Evolutionary conservation across 2,888 invertebrate genomes (phyloP), one percentile per base, ranked within the genome.

Genomic region (Andrena chrysosceles): DNA sequence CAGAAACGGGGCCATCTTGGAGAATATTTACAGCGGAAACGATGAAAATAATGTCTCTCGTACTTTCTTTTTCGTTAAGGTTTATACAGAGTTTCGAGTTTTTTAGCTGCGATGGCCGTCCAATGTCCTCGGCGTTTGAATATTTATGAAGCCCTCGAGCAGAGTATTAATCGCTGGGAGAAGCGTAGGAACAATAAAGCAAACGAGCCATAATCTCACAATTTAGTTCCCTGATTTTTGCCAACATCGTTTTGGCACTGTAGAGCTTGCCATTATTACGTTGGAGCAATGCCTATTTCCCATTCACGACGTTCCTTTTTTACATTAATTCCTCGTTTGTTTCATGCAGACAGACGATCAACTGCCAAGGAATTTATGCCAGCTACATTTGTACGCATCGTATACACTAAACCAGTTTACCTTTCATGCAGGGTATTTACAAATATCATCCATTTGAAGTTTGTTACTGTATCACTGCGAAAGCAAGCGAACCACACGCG

Each of bases 221-320:
- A 64, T 66, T 77, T 77, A 60, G 68, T 29, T 42, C 78, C 2
- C 23, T 48, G 70, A 77, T 77, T 80, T 80, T 70, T 80, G 70
- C 79, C 79, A 80, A 66, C 33, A 49, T 66, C 66, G 66, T 69
- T 77, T 77, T 80, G 78, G 60, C 77, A 77, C 64, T 35, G 64
- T 33, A 31, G 48, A 66, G 64, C 42, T 23, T 26, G 52, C 79
- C 69, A 60, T 77, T 80, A 80, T 77, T 77, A 52, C 52, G 35
- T 77, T 70, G 70, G 78, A 77, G 59, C 78, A 20, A 66, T 77
- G 79, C 70, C 79, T 77, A 59, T 66, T 49, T 35, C 52, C 2
- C 70, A 78, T 76, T 56, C 54, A 48, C 26, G 52, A 23, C 8
- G 13, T 60, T 52, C 52, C 35, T 54, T 60, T 60, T 66, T 80